A percentile compares a stretch with the other conserved stretches of the same genome.
Evolutionary conservation across 1,140 invertebrate genomes (phyloP).

Genomic region (Megathymus violae): DNA sequence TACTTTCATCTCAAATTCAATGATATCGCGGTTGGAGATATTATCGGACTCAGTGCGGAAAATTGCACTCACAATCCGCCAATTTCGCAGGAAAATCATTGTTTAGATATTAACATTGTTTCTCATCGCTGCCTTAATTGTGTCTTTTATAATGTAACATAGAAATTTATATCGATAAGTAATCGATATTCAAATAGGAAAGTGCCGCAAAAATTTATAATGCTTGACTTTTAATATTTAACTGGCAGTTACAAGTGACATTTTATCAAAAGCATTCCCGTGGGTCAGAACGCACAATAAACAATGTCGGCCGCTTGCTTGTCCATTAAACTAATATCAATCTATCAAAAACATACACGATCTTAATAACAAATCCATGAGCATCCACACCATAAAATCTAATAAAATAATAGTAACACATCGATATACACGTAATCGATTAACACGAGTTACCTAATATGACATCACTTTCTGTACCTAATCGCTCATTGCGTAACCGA

Average conservation of each 20-base stretch:
- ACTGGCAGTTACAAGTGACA: too few relatives aligned
- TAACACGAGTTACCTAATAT: conserved; percentile 28
- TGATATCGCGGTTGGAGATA: conserved; percentile 39
- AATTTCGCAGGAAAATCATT: conserved; percentile 30
- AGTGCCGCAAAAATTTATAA: background rate
- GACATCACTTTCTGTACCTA: conserved; percentile 24
- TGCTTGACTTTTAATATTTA: background rate
- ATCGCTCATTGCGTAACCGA: conserved; percentile 19
- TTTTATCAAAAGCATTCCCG: conserved; percentile 10
- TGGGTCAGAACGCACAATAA: conserved; percentile 12
- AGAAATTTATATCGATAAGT: conserved; percentile 24
- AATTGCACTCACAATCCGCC: conserved; percentile 41
- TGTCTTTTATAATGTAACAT: conserved; percentile 15
- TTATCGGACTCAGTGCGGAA: conserved; percentile 41
- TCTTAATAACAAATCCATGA: too few relatives aligned
- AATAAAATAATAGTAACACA: too few relatives aligned
- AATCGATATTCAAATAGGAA: conserved; percentile 1
- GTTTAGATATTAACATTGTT: conserved; percentile 10
- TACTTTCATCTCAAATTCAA: conserved; percentile 36
- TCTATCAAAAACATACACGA: too few relatives aligned
- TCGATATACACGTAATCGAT: conserved; percentile 33
- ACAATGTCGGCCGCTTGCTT: too few relatives aligned
- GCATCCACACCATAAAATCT: too few relatives aligned
- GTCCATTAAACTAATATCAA: too few relatives aligned
- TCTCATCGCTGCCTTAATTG: conserved; percentile 3